Base-by-base conservation (phyloP, 2,113 vertebrate genomes). In the Eclectus roratus region DNA sequence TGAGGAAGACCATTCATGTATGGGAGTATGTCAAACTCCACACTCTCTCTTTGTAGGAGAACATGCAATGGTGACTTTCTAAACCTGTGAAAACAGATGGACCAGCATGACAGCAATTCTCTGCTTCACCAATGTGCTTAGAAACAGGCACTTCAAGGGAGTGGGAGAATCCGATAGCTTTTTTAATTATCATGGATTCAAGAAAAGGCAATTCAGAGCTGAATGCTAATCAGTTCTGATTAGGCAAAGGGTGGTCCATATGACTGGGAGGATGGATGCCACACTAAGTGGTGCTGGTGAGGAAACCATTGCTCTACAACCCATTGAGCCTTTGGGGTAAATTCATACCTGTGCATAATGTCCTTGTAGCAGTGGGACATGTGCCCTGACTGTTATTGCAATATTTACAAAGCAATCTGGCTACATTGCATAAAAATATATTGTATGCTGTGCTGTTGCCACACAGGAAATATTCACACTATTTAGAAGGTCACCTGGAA, bases 181-280 rank as follows among this genome's bases (percentile, higher is more conserved):
- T 23, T 37, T 7, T 37, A 27, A 43, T 33, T 24, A 17, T 6
- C 41, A 39, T 0, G 0, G 13, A 66, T n/a, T 5, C 20, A 63
- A 24, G 7, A 37, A 83, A 83, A 71, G 47, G 16, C 6, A 39
- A 4, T 68, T 56, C 17, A 70, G 17, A 14, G 9, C 10, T 66
- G n/a, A n/a, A 35, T 71, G 23, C 19, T 76, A 17, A 13, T 4
- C 10, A 35, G 35, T 43, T 88, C 21, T 61, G 74, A 10, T 3
- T 43, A 27, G 58, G 37, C 5, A 8, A 63, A 76, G 17, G 11
- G 27, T 47, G 11, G 27, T 46, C n/a, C 20, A 3, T 33, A 24
- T 4, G 4, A 9, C 20, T 68, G 21, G 20, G 3, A 47, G n/a
- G 21, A 35, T 47, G 12, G 50, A 8, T 64, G n/a, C 13, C 24